phyloP scores from a whole-genome alignment of 2,113 vertebrate genomes.

The Pavo muticus region DNA sequence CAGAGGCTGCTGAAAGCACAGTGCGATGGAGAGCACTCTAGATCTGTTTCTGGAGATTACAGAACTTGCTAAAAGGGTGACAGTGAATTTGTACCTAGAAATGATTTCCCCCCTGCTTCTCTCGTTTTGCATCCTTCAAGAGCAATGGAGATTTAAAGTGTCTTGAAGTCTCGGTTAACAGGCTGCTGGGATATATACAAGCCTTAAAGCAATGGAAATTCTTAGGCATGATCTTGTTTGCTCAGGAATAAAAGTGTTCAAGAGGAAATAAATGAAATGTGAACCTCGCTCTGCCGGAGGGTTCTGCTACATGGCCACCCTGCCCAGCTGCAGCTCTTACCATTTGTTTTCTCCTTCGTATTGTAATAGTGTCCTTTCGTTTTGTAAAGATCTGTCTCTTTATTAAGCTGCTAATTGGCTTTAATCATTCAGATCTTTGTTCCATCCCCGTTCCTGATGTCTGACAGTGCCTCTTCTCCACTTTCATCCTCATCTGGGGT shows the following conservation, averaged over 20 bases:
- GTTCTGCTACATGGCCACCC: not conserved
- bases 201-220: not conserved
- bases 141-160: not conserved
- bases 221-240: not conserved
- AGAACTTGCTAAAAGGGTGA: not conserved
- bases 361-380: constrained; percentile 10
- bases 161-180: not conserved
- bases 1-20: not conserved
- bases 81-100: not conserved
- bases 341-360: not conserved
- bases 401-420: constrained; percentile 40
- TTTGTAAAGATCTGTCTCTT: constrained; percentile 23
- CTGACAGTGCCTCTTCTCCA: not conserved
- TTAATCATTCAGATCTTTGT: constrained; percentile 15
- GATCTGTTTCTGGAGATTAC: not conserved
- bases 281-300: not conserved
- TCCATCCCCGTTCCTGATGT: not conserved
- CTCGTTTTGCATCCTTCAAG: not conserved
- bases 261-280: not conserved
- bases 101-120: not conserved
- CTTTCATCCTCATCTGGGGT: constrained; percentile 9
- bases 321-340: not conserved
- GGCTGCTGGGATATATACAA: not conserved
- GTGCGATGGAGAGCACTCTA: not conserved
- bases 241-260: not conserved